Evolutionary conservation across 1,140 invertebrate species (phyloP).

Genomic region (Eciton burchellii): DNA sequence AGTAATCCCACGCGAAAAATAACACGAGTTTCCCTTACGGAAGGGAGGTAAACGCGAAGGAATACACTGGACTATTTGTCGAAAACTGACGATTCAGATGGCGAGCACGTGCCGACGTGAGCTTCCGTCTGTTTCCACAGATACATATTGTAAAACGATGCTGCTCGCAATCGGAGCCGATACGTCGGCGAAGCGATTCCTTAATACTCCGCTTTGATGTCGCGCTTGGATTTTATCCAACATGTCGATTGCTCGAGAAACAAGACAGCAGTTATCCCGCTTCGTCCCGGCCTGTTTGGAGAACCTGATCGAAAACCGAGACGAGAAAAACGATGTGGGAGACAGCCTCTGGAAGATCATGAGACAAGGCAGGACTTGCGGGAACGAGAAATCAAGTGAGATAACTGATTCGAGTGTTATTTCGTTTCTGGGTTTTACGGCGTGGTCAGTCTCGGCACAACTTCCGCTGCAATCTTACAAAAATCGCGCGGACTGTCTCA

Average conservation of each 20-base stretch:
- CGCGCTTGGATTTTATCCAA: slow-evolving; percentile 39
- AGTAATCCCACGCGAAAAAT: slow-evolving; percentile 30
- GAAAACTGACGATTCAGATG: slow-evolving; percentile 36
- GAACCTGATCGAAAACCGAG: slow-evolving; percentile 24
- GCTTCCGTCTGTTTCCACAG: too few relatives aligned
- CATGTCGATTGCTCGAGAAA: slow-evolving; percentile 20
- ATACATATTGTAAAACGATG: slow-evolving; percentile 25
- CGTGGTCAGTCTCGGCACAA: background rate
- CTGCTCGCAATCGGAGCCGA: slow-evolving; percentile 31
- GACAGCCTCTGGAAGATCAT: background rate
- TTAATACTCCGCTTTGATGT: slow-evolving; percentile 33
- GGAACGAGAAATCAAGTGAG: background rate
- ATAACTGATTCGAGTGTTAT: background rate
- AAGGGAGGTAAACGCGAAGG: background rate
- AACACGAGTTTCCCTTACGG: background rate
- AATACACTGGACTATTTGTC: slow-evolving; percentile 17
- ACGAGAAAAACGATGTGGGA: background rate
- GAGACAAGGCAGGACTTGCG: background rate
- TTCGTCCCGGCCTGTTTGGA: slow-evolving; percentile 15
- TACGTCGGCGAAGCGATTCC: slow-evolving; percentile 15
- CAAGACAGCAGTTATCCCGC: slow-evolving; percentile 25
- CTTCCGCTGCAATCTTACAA: slow-evolving; percentile 31
- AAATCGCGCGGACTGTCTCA: background rate
- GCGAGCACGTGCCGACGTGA: slow-evolving; percentile 20
- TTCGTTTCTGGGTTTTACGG: background rate